These are phyloP conservation scores for Callospermophilus lateralis DNA, from an alignment of 2,113 vertebrate species.

Conservation along the genomic window DNA sequence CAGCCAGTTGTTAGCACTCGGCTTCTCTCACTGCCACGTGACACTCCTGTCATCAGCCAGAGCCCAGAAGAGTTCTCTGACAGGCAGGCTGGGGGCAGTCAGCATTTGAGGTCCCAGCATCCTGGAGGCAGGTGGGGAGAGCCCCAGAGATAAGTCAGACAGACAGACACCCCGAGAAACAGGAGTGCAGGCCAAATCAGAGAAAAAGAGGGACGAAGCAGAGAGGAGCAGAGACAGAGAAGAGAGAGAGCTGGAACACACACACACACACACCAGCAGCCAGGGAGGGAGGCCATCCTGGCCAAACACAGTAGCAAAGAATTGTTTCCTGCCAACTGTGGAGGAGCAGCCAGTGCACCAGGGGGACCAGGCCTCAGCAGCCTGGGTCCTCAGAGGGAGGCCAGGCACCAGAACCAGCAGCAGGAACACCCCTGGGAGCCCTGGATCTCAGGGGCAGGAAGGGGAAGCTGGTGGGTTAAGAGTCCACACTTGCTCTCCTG, in stretches of 20 bases:
- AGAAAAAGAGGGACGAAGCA: background rate
- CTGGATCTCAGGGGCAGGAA: too few relatives aligned
- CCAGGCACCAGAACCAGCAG: accelerated
- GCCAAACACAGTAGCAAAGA: background rate
- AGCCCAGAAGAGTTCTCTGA: constrained; percentile 52
- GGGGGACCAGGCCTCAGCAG: background rate
- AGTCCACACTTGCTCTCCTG: accelerated
- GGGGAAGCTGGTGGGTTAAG: accelerated
- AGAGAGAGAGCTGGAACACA: too few relatives aligned
- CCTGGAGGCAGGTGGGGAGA: background rate
- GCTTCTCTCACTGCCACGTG: constrained; percentile 74
- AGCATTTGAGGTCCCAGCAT: accelerated
- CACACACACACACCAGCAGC: background rate
- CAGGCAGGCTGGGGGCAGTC: background rate
- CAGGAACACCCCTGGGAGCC: accelerated
- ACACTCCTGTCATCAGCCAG: constrained; percentile 41
- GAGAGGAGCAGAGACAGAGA: background rate
- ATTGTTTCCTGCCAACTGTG: accelerated
- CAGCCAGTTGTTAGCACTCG: constrained; percentile 82
- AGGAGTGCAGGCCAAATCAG: background rate
- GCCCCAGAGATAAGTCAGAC: background rate
- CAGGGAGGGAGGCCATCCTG: background rate
- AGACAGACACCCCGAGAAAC: background rate
- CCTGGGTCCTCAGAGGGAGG: background rate
- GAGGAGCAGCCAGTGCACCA: background rate